Percentiles rank a stretch among this genome's conserved stretches.
phyloP scores from a whole-genome alignment of 2,888 invertebrate species.

The Diaphora mendica region DNA sequence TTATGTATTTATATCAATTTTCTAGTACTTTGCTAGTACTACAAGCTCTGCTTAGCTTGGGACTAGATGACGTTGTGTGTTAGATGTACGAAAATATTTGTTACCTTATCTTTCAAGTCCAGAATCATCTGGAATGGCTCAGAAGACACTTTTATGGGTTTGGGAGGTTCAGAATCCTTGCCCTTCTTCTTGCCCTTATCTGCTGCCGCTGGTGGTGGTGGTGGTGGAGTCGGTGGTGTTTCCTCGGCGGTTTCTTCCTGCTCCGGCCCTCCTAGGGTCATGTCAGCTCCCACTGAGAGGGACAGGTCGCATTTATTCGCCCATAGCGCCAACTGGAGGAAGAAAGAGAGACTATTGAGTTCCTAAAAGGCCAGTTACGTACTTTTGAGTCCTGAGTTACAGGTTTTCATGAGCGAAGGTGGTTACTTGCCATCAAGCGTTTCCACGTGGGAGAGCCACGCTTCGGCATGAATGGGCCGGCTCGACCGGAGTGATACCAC shows the following conservation, averaged over 20 bases:
- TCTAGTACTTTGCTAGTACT: too few species aligned
- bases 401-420: too few species aligned
- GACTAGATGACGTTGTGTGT: too few species aligned
- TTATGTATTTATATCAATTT: too few species aligned
- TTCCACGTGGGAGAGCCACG: too few species aligned
- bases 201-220: background rate
- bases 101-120: conserved; percentile 71
- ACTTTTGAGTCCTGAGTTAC: background rate
- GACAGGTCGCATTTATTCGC: conserved; percentile 98
- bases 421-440: too few species aligned
- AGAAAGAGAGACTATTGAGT: too few species aligned
- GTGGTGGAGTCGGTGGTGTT: background rate
- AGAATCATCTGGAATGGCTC: conserved; percentile 75
- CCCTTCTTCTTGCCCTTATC: conserved; percentile 64
- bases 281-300: conserved; percentile 90
- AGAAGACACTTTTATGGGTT: conserved; percentile 21
- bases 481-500: too few species aligned
- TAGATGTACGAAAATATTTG: too few species aligned
- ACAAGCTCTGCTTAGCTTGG: too few species aligned
- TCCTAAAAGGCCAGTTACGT: background rate
- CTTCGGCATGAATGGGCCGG: too few species aligned
- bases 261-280: conserved; percentile 60
- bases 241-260: background rate
- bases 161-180: conserved; percentile 83
- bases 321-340: conserved; percentile 92